A percentile compares a stretch with the other conserved stretches of the same genome.
phyloP scores from a whole-genome alignment of 2,797 vertebrate species.

The Manis javanica region DNA sequence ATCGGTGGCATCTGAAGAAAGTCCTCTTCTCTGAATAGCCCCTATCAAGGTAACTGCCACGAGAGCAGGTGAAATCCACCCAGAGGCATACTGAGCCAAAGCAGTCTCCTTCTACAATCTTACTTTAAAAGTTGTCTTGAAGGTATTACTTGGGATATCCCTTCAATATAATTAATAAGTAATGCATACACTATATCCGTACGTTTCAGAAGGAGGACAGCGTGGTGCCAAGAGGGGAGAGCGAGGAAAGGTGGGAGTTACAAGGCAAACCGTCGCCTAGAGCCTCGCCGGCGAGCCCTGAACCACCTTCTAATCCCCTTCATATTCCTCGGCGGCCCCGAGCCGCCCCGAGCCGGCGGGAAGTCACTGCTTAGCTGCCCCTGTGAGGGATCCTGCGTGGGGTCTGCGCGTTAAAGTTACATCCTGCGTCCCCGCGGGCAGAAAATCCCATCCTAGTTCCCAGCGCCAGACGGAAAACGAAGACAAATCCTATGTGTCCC shows the following conservation, averaged over 20 bases:
- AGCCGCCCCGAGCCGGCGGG: not conserved
- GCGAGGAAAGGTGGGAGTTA: not conserved
- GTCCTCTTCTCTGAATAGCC: not conserved
- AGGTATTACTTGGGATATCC: not conserved
- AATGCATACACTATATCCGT: not conserved
- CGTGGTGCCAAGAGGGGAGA: not conserved
- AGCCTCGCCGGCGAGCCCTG: not conserved
- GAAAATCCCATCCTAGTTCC: not conserved
- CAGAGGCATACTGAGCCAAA: not conserved
- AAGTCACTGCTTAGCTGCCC: not conserved
- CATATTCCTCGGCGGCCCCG: not conserved
- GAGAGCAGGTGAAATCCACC: not conserved
- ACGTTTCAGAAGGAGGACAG: not conserved
- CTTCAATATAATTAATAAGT: not conserved
- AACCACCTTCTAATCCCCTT: not conserved
- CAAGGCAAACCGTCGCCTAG: not conserved
- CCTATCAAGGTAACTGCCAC: not conserved
- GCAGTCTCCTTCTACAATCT: not conserved
- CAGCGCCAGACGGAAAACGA: not conserved
- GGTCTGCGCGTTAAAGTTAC: conserved; percentile 58
- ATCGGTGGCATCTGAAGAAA: not conserved
- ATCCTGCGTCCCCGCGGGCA: not conserved
- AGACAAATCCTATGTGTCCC: not conserved
- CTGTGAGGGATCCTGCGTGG: not conserved
- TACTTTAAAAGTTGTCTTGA: conserved; percentile 41